Evolutionary conservation across 2,797 vertebrate species (phyloP).

Genomic region (Oryzias sinensis): DNA sequence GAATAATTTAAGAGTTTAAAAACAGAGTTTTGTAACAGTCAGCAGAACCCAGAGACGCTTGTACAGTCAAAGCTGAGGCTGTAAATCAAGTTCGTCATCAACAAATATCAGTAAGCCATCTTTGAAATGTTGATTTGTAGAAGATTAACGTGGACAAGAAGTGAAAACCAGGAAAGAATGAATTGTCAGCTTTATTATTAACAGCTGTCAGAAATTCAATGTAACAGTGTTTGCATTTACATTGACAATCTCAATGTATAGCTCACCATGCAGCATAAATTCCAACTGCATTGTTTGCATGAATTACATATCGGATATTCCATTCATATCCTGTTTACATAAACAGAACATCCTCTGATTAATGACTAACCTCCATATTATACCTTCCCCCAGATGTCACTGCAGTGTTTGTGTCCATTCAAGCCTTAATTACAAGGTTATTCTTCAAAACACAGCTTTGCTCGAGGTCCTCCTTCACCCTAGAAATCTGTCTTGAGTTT

Average conservation of each 20-base stretch:
- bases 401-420: not conserved
- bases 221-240: not conserved
- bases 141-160: not conserved
- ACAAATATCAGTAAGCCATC: conserved; percentile 23
- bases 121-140: conserved; percentile 10
- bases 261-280: not conserved
- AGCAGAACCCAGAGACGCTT: conserved; percentile 67
- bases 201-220: not conserved
- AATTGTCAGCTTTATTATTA: not conserved
- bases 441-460: not conserved
- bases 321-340: not conserved
- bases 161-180: not conserved
- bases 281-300: not conserved
- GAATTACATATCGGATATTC: not conserved
- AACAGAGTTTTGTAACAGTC: conserved; percentile 57
- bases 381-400: not conserved
- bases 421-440: not conserved
- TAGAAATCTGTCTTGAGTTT: not conserved
- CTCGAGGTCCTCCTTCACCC: not conserved
- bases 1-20: conserved; percentile 23
- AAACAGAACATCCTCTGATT: not conserved
- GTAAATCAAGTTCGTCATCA: conserved; percentile 71
- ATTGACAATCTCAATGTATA: not conserved
- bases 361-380: not conserved
- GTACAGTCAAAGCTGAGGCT: conserved; percentile 58